Evolutionary conservation across 2,113 vertebrate species (phyloP), one percentile per base, ranked within the genome.

Genomic region (Monopterus albus): DNA sequence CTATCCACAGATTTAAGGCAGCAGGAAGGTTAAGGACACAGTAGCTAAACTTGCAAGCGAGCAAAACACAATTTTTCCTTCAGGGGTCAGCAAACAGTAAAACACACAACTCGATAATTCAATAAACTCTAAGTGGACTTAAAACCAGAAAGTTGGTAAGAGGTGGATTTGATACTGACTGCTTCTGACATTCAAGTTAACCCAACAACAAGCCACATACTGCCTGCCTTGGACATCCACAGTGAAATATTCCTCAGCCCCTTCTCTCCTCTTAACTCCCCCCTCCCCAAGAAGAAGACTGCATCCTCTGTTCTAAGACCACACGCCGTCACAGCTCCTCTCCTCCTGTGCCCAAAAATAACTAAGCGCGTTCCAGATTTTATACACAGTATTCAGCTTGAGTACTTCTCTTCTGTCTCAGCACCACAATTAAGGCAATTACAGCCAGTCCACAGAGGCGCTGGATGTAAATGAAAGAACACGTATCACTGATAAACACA

Each of bases 281-380:
- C 75, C 66, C 50, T 45, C 81, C 64, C 73, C 81, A 56, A 70
- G 72, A 80, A 75, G 84, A 91, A 92, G 89, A 92, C 84, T 91
- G 84, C 83, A 79, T 35, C 58, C 85, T 91, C 87, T 92, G 91
- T 92, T 89, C 69, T 20, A 55, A 87, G 91, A 91, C 91, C 89
- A 92, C 91, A 92, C 88, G 86, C 89, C 86, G 87, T 91, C 86
- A 88, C 51, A 71, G 86, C 86, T 86, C 51, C 91, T 91, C 85
- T 88, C 79, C 85, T 88, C 80, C 77, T 35, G 36, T 84, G 81
- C 88, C 81, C 84, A 89, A 91, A 92, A 88, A 91, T 88, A 91
- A 91, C 87, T 51, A 70, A 87, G 55, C 11, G 67, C 58, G 60
- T 67, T 85, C 87, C 85, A 88, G 81, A 72, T 84, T 79, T 68